phyloP scores from a whole-genome alignment of 2,113 vertebrate species.

The Alaudala cheleensis region DNA sequence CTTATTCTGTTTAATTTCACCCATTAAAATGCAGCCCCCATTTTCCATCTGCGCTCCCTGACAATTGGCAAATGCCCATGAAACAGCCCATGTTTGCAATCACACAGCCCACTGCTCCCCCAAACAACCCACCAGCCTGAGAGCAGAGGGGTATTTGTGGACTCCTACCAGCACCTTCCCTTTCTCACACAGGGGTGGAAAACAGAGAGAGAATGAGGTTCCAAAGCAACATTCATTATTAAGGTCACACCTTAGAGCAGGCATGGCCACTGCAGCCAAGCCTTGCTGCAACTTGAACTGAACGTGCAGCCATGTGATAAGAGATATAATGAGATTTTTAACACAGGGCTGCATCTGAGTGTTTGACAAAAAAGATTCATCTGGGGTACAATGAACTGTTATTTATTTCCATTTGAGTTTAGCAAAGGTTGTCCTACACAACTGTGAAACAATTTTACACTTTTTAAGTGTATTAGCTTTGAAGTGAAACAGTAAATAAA shows the following conservation, averaged over 20 bases:
- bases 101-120: conserved; percentile 11
- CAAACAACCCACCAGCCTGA: neutral
- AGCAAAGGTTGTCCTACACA: conserved; percentile 61
- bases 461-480: conserved; percentile 62
- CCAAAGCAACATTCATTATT: conserved; percentile 19
- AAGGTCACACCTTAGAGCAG: neutral
- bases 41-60: neutral
- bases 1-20: neutral
- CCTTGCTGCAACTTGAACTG: conserved; percentile 29
- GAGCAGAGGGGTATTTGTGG: neutral
- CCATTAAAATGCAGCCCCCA: neutral
- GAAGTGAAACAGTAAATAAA: conserved; percentile 62
- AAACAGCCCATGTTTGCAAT: neutral
- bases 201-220: conserved; percentile 9
- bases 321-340: conserved; percentile 59
- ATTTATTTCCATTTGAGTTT: conserved; percentile 58
- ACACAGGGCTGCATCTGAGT: conserved; percentile 32
- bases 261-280: neutral
- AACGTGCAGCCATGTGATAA: conserved; percentile 58
- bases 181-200: neutral
- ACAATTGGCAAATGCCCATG: neutral
- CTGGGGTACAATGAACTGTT: conserved; percentile 34
- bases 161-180: neutral
- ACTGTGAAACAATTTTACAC: conserved; percentile 67
- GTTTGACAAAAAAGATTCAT: conserved; percentile 11